Percentiles rank a stretch among this genome's conserved stretches.
Evolutionary conservation across 92 coral and sea anemone genomes (phyloP).

Genomic region (Metridium senile): DNA sequence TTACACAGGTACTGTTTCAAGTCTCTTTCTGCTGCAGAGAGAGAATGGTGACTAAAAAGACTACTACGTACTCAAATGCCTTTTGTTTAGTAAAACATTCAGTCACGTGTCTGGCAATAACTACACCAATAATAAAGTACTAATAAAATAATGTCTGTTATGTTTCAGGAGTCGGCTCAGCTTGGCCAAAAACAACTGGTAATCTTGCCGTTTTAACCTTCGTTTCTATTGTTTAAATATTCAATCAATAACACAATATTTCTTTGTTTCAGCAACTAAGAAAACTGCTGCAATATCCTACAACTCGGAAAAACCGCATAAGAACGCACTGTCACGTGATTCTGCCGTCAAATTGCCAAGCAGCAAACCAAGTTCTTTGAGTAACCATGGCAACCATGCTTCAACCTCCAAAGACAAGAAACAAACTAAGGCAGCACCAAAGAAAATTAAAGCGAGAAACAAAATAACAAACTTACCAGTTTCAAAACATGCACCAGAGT

Average conservation of each 20-base stretch:
- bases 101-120: no score
- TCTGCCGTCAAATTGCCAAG: background rate
- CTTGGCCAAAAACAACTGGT: constrained; percentile 10
- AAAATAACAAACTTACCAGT: constrained; percentile 8
- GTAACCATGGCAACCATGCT: background rate
- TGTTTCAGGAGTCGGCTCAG: constrained; percentile 23
- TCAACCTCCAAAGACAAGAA: background rate
- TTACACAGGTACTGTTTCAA: constrained; percentile 82
- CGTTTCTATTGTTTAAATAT: background rate
- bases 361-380: background rate
- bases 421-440: background rate
- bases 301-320: background rate
- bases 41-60: background rate
- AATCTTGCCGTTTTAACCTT: background rate
- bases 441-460: constrained; percentile 10
- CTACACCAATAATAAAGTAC: background rate
- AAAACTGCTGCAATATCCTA: background rate
- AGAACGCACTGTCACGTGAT: background rate
- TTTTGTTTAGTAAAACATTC: no score
- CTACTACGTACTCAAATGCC: background rate
- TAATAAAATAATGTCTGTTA: background rate
- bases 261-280: background rate
- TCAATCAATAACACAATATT: background rate
- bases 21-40: background rate
- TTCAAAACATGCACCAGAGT: background rate